Base-by-base conservation (phyloP, 2,888 invertebrate species). In the Melanargia galathea region DNA sequence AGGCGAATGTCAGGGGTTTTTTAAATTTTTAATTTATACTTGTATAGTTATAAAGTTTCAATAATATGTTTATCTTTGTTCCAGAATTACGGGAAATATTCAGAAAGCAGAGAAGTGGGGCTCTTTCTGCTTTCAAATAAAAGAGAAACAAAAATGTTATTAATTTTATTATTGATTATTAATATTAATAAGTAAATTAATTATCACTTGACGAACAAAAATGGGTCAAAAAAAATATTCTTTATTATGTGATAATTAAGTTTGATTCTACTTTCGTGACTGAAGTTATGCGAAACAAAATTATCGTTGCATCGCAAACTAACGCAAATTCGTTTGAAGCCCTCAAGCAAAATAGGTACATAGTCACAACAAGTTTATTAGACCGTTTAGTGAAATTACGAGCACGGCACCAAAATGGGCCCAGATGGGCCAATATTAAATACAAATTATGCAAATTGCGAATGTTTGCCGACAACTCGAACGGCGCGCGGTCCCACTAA, bases 361-460 rank as follows among this genome's bases (percentile, higher is more conserved):
- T 13, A 46, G 10, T 46, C 33, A n/a, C 22, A 48, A 33, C 24
- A 55, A 30, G 26, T 58, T 58, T 35, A 48, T 58, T 58, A 58
- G 46, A 43, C 24, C 48, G 48, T 35, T 58, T 24, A 57, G 52
- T 35, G 52, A 43, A 55, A 55, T 55, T 55, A 13, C 43, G 45
- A 20, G 57, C 57, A 30, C 33, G 33, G 30, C 46, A 8, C 43
- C 45, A 46, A 45, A 57, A 45, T 45, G 45, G 57, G 57, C 57
- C 8, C 57, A 46, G 33, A 57, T 43, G 30, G 57, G 30, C 65
- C 46, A 55, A 65, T 65, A 62, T 67, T 66, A 66, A 68, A 66
- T 61, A 65, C 60, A 46, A 66, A 60, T 66, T 68, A 68, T 65
- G 64, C 26, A 63, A 68, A 57, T 63, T 60, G 64, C 35, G 49